phyloP scores from a whole-genome alignment of 2,888 invertebrate genomes.

The Perdita meconis region DNA sequence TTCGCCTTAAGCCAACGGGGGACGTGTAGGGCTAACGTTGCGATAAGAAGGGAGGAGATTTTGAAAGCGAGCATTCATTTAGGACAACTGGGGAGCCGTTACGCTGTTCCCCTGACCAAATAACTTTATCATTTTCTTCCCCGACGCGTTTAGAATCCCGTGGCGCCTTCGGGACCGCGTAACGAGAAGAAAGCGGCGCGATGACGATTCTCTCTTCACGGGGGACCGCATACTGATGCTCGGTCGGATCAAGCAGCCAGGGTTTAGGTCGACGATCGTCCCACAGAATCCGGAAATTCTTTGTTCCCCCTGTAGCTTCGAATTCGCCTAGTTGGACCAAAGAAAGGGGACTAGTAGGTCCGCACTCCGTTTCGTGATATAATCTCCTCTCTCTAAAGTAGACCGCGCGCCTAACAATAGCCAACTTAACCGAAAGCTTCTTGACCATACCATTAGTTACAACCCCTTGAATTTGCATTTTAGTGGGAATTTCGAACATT shows the following conservation, averaged over 20 bases:
- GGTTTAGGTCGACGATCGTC: too few relatives aligned
- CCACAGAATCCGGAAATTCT: too few relatives aligned
- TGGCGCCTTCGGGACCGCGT: background rate
- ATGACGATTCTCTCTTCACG: too few relatives aligned
- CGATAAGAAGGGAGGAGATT: constrained; percentile 20
- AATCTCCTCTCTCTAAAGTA: background rate
- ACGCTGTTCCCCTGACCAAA: constrained; percentile 18
- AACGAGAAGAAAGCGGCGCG: too few relatives aligned
- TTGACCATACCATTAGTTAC: constrained; percentile 10
- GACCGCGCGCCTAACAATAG: background rate
- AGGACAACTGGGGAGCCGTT: constrained; percentile 15
- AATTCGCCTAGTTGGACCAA: background rate
- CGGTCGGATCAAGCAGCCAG: too few relatives aligned
- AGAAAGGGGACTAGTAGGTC: background rate
- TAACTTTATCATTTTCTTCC: constrained; percentile 19
- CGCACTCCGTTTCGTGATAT: background rate
- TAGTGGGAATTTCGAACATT: constrained; percentile 19
- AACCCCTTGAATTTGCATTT: constrained; percentile 28
- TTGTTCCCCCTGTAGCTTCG: too few relatives aligned
- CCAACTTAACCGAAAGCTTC: constrained; percentile 1
- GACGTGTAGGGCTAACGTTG: background rate
- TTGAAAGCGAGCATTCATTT: background rate
- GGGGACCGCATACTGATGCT: too few relatives aligned
- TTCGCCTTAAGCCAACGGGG: constrained; percentile 1
- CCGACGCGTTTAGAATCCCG: background rate